Evolutionary conservation across 2,113 vertebrate species (phyloP).

Genomic region (Oryzias javanicus): DNA sequence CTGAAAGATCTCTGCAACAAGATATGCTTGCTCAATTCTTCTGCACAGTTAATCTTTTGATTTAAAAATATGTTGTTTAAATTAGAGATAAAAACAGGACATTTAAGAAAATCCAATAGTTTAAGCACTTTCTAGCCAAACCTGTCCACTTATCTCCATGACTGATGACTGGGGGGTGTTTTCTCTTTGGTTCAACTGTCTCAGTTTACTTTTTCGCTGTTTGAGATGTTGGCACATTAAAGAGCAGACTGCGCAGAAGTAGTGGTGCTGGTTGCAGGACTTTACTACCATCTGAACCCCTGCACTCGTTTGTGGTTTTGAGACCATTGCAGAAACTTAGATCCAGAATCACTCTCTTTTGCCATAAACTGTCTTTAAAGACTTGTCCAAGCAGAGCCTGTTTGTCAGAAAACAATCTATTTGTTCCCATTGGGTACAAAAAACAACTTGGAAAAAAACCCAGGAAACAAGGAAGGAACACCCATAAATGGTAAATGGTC

Average conservation of each 20-base stretch:
- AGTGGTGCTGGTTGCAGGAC: slow-evolving; percentile 19
- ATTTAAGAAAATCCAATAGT: slow-evolving; percentile 20
- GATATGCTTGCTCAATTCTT: slow-evolving; percentile 9
- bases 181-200: slow-evolving; percentile 52
- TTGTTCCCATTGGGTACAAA: too few species aligned
- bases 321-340: slow-evolving; percentile 23
- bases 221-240: slow-evolving; percentile 49
- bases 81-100: slow-evolving; percentile 1
- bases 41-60: not conserved
- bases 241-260: slow-evolving; percentile 62
- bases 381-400: too few species aligned
- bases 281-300: slow-evolving; percentile 25
- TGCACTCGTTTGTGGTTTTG: slow-evolving; percentile 23
- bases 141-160: slow-evolving; percentile 30
- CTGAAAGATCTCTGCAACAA: not conserved
- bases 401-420: too few species aligned
- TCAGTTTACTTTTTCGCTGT: slow-evolving; percentile 51
- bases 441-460: too few species aligned
- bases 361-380: too few species aligned
- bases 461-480: too few species aligned
- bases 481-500: too few species aligned
- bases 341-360: slow-evolving; percentile 2
- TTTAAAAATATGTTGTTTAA: not conserved
- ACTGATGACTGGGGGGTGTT: slow-evolving; percentile 52
- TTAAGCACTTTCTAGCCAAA: slow-evolving; percentile 18